Base-by-base conservation (phyloP, 1,140 invertebrate genomes). In the Elysia chlorotica region DNA sequence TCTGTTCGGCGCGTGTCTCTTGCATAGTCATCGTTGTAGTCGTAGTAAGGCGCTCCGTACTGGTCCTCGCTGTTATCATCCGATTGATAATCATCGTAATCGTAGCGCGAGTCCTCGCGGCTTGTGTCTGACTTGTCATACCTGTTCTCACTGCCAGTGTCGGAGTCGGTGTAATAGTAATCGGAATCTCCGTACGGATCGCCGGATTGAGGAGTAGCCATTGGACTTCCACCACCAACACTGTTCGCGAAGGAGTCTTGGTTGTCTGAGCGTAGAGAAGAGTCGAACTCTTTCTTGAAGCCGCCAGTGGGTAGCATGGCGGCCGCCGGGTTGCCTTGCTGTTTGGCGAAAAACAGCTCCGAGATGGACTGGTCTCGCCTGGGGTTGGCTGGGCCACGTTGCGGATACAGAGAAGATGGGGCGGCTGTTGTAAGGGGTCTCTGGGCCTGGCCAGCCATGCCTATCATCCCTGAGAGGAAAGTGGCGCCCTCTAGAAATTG, bases 211-310 rank as follows among this genome's bases (percentile, higher is more conserved):
- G 10, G 10, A n/a, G 10, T n/a, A n/a, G 10, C 10, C n/a, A n/a
- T 48, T 10, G 10, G 10, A 48, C 41, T 48, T n/a, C 56, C 56
- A 17, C 6, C 56, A 6, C 10, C 56, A 10, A 59, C 28, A 59
- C 19, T 30, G 25, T 59, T 30, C 6, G 56, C 56, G 25, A 17
- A 59, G 6, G 56, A 59, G 56, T 25, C 56, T 6, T 6, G 6
- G 10, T 14, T 48, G 25, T 30, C 56, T 23, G 14, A 10, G 10
- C 10, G 25, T 10, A 59, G 25, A 10, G 19, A 23, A 6, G 17
- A 6, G 56, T 59, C 56, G 25, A 59, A 59, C 28, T 59, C 56
- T 59, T 59, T 59, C 28, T 59, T 59, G 25, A 59, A 59, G 14
- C 56, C 56, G 6, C 56, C 56, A 30, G 17, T 17, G 10, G 56